These are phyloP conservation scores for Microplitis deprimator DNA, from an alignment of 2,888 invertebrate genomes.

Conservation along the genomic window DNA sequence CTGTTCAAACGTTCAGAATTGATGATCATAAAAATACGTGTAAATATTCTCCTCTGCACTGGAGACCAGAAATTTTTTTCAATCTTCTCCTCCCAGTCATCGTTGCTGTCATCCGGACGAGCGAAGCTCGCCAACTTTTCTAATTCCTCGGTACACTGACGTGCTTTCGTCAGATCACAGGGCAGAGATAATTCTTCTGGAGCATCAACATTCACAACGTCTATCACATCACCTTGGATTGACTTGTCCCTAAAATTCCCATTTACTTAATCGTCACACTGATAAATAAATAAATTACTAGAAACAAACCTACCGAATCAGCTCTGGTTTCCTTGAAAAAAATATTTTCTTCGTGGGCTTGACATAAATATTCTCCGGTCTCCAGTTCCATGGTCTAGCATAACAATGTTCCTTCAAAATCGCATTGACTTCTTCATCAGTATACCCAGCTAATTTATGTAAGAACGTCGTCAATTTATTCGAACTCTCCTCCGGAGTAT, in stretches of 20 bases:
- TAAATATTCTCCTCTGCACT: constrained; percentile 78
- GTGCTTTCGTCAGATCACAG: constrained; percentile 76
- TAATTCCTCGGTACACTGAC: constrained; percentile 81
- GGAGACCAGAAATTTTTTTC: constrained; percentile 77
- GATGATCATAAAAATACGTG: constrained; percentile 77
- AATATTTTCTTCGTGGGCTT: constrained; percentile 75
- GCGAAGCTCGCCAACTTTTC: constrained; percentile 78
- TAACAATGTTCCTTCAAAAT: constrained; percentile 82
- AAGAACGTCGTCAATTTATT: constrained; percentile 70
- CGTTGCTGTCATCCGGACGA: constrained; percentile 74
- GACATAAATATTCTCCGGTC: constrained; percentile 77
- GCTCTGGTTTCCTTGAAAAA: constrained; percentile 56
- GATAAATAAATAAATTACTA: not conserved
- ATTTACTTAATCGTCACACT: not conserved
- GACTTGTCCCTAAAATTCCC: not conserved
- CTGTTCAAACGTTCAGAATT: constrained; percentile 79
- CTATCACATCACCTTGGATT: constrained; percentile 62
- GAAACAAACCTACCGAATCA: not conserved
- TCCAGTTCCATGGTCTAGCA: constrained; percentile 80
- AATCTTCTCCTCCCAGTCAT: constrained; percentile 81
- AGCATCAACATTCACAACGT: constrained; percentile 69
- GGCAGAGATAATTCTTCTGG: constrained; percentile 53
- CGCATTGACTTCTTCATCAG: constrained; percentile 67
- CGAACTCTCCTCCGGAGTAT: constrained; percentile 73
- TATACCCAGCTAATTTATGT: constrained; percentile 63